Percentiles rank a stretch among this genome's conserved stretches.
These are phyloP conservation scores for Watsonalla cultraria DNA, from an alignment of 2,888 invertebrate genomes.

Conservation along the genomic window DNA sequence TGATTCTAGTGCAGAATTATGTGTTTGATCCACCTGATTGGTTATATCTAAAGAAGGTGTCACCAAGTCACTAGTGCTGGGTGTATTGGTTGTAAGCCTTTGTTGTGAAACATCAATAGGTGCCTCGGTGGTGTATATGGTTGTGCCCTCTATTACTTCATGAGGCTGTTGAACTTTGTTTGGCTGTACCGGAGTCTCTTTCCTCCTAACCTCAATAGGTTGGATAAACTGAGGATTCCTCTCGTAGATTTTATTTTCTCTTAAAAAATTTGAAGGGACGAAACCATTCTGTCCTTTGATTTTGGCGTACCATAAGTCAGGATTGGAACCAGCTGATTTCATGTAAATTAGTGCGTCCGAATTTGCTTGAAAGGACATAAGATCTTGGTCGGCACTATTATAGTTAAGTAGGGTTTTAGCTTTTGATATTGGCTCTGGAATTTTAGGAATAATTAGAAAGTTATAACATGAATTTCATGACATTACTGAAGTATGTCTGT, in stretches of 20 bases:
- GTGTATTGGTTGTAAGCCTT: constrained; percentile 23
- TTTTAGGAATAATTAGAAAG: constrained; percentile 30
- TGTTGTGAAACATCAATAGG: constrained; percentile 16
- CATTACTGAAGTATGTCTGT: constrained; percentile 16
- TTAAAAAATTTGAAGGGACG: constrained; percentile 77
- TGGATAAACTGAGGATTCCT: constrained; percentile 55
- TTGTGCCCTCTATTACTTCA: constrained; percentile 84
- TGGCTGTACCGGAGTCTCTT: constrained; percentile 42
- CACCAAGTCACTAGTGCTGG: constrained; percentile 17
- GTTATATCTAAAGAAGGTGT: constrained; percentile 17
- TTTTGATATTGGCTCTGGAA: constrained; percentile 80
- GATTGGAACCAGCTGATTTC: constrained; percentile 82
- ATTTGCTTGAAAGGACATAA: constrained; percentile 81
- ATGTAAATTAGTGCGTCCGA: constrained; percentile 81
- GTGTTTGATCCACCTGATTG: constrained; percentile 9
- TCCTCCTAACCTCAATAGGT: constrained; percentile 26
- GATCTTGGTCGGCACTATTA: constrained; percentile 68
- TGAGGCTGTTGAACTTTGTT: constrained; percentile 62
- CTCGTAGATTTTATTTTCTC: constrained; percentile 77
- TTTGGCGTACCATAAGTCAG: constrained; percentile 83
- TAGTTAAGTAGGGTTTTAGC: constrained; percentile 80
- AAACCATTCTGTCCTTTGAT: constrained; percentile 84
- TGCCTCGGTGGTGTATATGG: constrained; percentile 67
- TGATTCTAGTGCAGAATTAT: constrained; percentile 7
- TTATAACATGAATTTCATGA: constrained; percentile 33